phyloP scores from a whole-genome alignment of 2,888 invertebrate species.

The Salpingus planirostris region DNA sequence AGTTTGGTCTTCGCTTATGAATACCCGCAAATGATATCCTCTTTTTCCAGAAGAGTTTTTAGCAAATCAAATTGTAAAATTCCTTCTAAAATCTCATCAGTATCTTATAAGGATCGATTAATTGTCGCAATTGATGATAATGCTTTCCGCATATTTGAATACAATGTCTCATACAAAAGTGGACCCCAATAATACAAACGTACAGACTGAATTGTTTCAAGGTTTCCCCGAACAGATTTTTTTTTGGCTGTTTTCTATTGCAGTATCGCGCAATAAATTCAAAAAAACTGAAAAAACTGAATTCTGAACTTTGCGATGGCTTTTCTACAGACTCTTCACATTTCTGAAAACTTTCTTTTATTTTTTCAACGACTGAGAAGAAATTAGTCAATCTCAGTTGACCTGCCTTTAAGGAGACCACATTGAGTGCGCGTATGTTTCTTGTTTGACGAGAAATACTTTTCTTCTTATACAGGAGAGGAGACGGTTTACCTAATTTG shows the following conservation, averaged over 20 bases:
- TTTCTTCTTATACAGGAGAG: too few species aligned
- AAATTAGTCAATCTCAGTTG: neutral
- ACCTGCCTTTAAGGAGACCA: neutral
- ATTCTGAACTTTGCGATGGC: too few species aligned
- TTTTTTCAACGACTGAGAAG: neutral
- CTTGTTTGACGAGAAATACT: neutral
- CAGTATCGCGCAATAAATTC: too few species aligned
- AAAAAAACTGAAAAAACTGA: too few species aligned
- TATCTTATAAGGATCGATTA: neutral
- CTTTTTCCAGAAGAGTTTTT: constrained; percentile 5
- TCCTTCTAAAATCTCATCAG: constrained; percentile 2
- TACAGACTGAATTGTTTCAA: neutral
- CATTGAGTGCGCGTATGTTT: neutral
- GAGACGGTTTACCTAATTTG: too few species aligned
- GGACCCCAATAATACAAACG: neutral
- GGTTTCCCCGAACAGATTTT: neutral
- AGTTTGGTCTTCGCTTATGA: constrained; percentile 11
- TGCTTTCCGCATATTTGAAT: neutral
- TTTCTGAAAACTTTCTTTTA: neutral
- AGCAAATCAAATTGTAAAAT: constrained; percentile 2
- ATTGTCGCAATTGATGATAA: neutral
- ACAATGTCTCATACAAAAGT: neutral
- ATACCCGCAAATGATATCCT: constrained; percentile 7
- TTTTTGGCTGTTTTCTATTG: neutral
- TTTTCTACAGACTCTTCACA: neutral